A percentile compares a stretch with the other conserved stretches of the same genome.
phyloP scores from a whole-genome alignment of 2,113 vertebrate species.

The Chlorodrepanis virens region DNA sequence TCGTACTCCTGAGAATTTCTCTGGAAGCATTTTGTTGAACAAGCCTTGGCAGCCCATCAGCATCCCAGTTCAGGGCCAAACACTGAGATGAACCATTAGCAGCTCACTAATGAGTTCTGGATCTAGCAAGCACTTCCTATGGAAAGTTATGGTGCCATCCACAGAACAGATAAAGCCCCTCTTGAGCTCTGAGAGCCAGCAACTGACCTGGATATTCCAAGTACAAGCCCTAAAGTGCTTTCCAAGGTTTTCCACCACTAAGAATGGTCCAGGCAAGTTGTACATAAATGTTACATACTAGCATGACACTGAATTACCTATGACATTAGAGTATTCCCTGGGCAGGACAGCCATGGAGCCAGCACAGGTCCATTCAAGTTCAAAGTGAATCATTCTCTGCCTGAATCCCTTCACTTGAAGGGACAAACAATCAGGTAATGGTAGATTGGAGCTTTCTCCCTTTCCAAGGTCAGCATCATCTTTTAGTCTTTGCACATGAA shows the following conservation, averaged over 20 bases:
- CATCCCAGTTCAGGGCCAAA: background rate
- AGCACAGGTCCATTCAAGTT: fast-evolving
- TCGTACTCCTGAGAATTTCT: background rate
- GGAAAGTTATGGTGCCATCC: background rate
- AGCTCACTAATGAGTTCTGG: background rate
- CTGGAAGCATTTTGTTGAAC: background rate
- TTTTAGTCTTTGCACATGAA: background rate
- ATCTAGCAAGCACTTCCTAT: background rate
- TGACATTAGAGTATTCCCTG: background rate
- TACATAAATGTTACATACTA: background rate
- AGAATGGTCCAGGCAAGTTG: background rate
- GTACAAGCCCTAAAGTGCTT: background rate
- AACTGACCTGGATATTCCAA: background rate
- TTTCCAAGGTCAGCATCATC: background rate
- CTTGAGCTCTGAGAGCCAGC: background rate
- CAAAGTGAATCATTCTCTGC: background rate
- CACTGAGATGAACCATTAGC: background rate
- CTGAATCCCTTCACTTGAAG: background rate
- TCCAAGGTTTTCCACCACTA: background rate
- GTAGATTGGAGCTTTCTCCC: background rate
- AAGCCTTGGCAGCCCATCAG: background rate
- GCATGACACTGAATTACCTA: background rate
- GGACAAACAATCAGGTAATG: background rate
- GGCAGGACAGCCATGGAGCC: background rate
- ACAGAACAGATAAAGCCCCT: background rate